Percentiles rank a stretch among this genome's conserved stretches.
These are phyloP conservation scores for Plagodis pulveraria DNA, from an alignment of 2,888 invertebrate genomes.

Conservation along the genomic window DNA sequence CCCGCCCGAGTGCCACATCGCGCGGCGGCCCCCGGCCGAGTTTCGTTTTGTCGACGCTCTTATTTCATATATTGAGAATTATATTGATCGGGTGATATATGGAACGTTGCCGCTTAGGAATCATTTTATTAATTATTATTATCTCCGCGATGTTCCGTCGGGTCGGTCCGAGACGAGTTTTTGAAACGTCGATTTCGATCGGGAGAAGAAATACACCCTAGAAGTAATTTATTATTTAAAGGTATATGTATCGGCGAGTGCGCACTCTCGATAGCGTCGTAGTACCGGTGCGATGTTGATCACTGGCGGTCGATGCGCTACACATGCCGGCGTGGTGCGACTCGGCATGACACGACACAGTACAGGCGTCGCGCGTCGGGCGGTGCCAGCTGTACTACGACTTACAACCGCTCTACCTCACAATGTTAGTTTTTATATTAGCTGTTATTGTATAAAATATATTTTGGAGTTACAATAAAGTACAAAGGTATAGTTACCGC, in stretches of 20 bases:
- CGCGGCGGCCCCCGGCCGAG: conserved; percentile 69
- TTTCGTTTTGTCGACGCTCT: conserved; percentile 72
- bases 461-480: conserved; percentile 80
- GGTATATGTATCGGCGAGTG: conserved; percentile 74
- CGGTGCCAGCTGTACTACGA: conserved; percentile 54
- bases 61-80: conserved; percentile 84
- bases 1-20: conserved; percentile 72
- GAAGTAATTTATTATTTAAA: conserved; percentile 79
- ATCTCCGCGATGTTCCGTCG: conserved; percentile 82
- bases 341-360: conserved; percentile 21
- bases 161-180: conserved; percentile 83
- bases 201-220: conserved; percentile 84
- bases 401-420: conserved; percentile 81
- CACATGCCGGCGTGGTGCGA: conserved; percentile 21
- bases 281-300: conserved; percentile 50
- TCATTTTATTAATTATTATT: conserved; percentile 81
- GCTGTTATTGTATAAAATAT: conserved; percentile 82
- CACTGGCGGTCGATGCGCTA: conserved; percentile 17
- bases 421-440: conserved; percentile 76
- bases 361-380: neutral
- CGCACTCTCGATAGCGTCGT: conserved; percentile 75
- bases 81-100: conserved; percentile 85
- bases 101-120: conserved; percentile 84
- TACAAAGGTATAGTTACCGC: conserved; percentile 68
- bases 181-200: conserved; percentile 83